Evolutionary conservation across 2,888 invertebrate genomes (phyloP).

Genomic region (Oscheius sp.): DNA sequence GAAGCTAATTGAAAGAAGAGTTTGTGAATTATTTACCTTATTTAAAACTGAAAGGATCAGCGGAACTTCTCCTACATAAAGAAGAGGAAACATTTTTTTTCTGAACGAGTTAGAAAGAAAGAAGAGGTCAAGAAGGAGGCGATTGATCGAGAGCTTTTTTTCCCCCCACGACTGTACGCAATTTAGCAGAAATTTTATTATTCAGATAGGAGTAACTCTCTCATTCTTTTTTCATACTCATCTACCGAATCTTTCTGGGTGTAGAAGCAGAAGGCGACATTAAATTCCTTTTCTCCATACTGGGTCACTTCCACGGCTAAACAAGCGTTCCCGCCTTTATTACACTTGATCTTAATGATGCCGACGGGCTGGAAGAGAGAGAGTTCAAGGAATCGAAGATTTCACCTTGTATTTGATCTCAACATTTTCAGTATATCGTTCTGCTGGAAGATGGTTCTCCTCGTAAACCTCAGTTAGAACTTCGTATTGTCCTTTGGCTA

Average conservation of each 20-base stretch:
- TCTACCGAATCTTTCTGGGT: not conserved
- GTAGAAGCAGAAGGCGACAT: slow-evolving; percentile 4
- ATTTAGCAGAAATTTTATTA: too few species aligned
- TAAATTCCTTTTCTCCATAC: not conserved
- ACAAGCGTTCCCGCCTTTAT: not conserved
- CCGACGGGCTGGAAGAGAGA: not conserved
- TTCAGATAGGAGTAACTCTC: too few species aligned
- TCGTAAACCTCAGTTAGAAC: not conserved
- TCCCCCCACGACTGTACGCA: too few species aligned
- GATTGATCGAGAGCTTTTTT: too few species aligned
- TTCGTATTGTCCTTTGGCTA: not conserved
- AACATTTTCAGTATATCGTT: not conserved
- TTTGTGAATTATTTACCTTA: too few species aligned
- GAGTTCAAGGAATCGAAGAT: not conserved
- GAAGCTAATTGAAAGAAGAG: too few species aligned
- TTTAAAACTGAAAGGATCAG: too few species aligned
- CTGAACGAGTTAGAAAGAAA: not conserved
- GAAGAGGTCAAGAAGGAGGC: too few species aligned
- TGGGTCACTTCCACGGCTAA: not conserved
- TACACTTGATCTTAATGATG: not conserved
- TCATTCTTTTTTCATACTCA: not conserved
- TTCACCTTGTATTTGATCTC: not conserved
- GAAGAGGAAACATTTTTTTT: too few species aligned
- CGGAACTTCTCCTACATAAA: too few species aligned
- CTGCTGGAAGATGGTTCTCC: not conserved